Percentiles rank a stretch among this genome's conserved stretches.
Evolutionary conservation across 35 echinoderm and acorn worm species (phyloP).

Genomic region (Eucidaris tribuloides): DNA sequence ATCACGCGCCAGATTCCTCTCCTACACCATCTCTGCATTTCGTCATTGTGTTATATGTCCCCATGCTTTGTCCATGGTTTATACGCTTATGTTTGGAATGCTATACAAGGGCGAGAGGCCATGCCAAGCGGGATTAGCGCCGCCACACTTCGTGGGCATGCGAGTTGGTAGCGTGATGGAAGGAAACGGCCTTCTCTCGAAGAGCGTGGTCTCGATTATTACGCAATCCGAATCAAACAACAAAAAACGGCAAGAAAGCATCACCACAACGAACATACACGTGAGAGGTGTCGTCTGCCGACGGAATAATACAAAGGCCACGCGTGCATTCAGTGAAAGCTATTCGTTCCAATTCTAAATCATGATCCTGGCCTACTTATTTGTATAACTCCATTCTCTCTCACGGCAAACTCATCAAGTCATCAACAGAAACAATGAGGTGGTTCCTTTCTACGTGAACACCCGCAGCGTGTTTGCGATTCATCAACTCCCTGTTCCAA

Average conservation of each 20-base stretch:
- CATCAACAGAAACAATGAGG: conserved; percentile 51
- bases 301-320: neutral
- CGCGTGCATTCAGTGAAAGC: conserved; percentile 43
- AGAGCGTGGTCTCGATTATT: too few species aligned
- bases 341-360: conserved; percentile 59
- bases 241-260: too few species aligned
- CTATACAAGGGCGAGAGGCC: conserved; percentile 52
- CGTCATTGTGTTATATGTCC: conserved; percentile 58
- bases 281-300: too few species aligned
- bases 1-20: conserved; percentile 3
- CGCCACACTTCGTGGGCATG: neutral
- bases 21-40: conserved; percentile 75
- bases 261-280: too few species aligned
- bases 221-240: too few species aligned
- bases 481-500: conserved; percentile 78
- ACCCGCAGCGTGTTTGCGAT: conserved; percentile 71
- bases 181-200: too few species aligned
- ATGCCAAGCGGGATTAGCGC: conserved; percentile 51
- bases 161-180: too few species aligned
- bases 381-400: conserved; percentile 79
- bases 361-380: conserved; percentile 75
- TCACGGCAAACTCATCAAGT: conserved; percentile 92
- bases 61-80: conserved; percentile 64
- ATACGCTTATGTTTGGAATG: conserved; percentile 60
- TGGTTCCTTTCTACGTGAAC: conserved; percentile 59